A percentile compares a stretch with the other conserved stretches of the same genome.
Evolutionary conservation across 2,113 vertebrate genomes (phyloP).

Genomic region (Mugil cephalus): DNA sequence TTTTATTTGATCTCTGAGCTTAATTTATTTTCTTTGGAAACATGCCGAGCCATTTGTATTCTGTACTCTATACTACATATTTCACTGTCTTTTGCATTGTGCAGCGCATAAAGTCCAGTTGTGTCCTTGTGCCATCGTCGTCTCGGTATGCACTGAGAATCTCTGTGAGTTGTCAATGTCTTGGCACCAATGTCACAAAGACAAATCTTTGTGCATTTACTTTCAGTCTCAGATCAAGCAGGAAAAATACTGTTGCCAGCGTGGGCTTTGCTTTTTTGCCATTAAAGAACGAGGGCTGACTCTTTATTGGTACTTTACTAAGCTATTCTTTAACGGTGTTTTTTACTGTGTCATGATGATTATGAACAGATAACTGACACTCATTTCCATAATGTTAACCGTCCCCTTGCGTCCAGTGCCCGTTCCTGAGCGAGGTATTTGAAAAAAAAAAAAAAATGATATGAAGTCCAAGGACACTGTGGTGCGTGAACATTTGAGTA

Average conservation of each 20-base stretch:
- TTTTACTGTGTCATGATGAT: slow-evolving; percentile 65
- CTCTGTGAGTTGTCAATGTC: slow-evolving; percentile 45
- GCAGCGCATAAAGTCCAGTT: slow-evolving; percentile 9
- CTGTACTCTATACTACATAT: not conserved
- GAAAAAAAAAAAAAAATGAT: slow-evolving; percentile 40
- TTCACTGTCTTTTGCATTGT: not conserved
- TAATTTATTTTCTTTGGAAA: no score
- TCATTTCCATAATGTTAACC: slow-evolving; percentile 63
- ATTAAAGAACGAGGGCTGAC: slow-evolving; percentile 30
- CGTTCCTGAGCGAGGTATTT: slow-evolving; percentile 35
- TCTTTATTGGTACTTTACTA: slow-evolving; percentile 43
- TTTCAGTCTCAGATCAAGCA: slow-evolving; percentile 10
- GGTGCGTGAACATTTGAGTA: slow-evolving; percentile 43
- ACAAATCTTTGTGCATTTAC: slow-evolving; percentile 55
- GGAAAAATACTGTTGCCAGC: slow-evolving; percentile 7
- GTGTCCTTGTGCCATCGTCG: slow-evolving; percentile 28
- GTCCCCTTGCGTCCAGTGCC: slow-evolving; percentile 37
- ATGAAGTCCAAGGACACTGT: slow-evolving; percentile 66
- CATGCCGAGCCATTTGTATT: not conserved
- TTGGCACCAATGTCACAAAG: slow-evolving; percentile 56
- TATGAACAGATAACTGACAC: slow-evolving; percentile 62
- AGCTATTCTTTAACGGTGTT: slow-evolving; percentile 57
- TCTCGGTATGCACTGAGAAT: slow-evolving; percentile 42
- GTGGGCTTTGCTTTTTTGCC: slow-evolving; percentile 29
- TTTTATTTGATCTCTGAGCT: not conserved